Evolutionary conservation across 2,888 invertebrate genomes (phyloP), one percentile per base, ranked within the genome.

Genomic region (Margaritifera margaritifera): DNA sequence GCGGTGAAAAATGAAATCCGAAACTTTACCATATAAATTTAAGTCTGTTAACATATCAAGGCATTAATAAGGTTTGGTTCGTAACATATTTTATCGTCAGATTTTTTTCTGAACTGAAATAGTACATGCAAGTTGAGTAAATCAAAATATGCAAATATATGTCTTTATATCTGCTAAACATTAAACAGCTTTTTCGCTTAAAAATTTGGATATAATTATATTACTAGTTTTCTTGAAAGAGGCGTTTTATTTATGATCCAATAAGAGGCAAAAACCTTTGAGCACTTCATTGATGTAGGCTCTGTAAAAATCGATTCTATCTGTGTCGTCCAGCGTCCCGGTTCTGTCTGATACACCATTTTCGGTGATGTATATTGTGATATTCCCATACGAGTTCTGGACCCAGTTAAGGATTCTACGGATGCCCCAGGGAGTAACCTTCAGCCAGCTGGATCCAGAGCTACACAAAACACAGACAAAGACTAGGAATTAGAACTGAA

Each of bases 281-380:
- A 88, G 77, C 5, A 88, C 74, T 66, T 88, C 84, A 66, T 88
- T 87, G 60, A 86, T 86, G 78, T 88, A 87, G 42, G 75, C 71
- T 31, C 79, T 83, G 75, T 85, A 86, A 77, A 80, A 88, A 67
- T 77, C 64, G 57, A 87, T 80, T 54, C 89, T 77, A 31, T 80
- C 78, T n/a, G 75, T 63, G 68, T 89, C 89, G 20, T 80, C 71
- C 19, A 86, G 54, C 6, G 74, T 78, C 3, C 80, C 84, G 24
- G 77, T 81, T 6, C 68, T 72, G 60, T 85, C 85, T 1, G 84
- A 80, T 1, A 83, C 70, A 4, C 88, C 87, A 66, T 86, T 88
- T 71, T 89, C 89, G 6, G 87, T 88, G 67, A 88, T 80, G 64
- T 77, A 80, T 52, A 88, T 72, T 1, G 79, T 79, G 6, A 82